phyloP scores from a whole-genome alignment of 2,888 invertebrate genomes.

The Cephonodes hylas region DNA sequence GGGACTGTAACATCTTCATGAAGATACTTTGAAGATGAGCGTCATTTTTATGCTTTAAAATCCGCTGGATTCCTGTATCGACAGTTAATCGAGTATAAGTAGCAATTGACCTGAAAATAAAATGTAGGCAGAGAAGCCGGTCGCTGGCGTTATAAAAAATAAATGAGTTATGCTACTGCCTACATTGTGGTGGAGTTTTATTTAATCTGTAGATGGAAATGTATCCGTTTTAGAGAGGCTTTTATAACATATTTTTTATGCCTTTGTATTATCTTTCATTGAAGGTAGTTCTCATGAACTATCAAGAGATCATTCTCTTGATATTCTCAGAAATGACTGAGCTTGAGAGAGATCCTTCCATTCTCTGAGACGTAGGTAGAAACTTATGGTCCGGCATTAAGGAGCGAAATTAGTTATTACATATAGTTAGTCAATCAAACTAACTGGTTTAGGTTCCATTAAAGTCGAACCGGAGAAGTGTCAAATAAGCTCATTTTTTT shows the following conservation, averaged over 20 bases:
- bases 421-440: too few relatives aligned
- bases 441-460: too few relatives aligned
- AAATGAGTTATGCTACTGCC: conserved; percentile 16
- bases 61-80: conserved; percentile 13
- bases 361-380: too few relatives aligned
- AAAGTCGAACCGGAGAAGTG: too few relatives aligned
- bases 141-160: conserved; percentile 17
- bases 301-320: too few relatives aligned
- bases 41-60: background rate
- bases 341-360: too few relatives aligned
- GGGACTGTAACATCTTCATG: background rate
- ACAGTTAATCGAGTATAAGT: conserved; percentile 27
- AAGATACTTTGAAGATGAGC: background rate
- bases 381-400: too few relatives aligned
- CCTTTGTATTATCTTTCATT: background rate
- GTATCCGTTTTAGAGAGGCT: background rate
- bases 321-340: too few relatives aligned
- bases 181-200: background rate
- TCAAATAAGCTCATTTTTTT: too few relatives aligned
- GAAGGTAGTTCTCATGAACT: too few relatives aligned
- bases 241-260: background rate
- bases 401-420: too few relatives aligned
- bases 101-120: conserved; percentile 37
- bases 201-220: background rate
- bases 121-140: conserved; percentile 18